Evolutionary conservation across 2,113 vertebrate species (phyloP).

Genomic region (Rafetus swinhoei): DNA sequence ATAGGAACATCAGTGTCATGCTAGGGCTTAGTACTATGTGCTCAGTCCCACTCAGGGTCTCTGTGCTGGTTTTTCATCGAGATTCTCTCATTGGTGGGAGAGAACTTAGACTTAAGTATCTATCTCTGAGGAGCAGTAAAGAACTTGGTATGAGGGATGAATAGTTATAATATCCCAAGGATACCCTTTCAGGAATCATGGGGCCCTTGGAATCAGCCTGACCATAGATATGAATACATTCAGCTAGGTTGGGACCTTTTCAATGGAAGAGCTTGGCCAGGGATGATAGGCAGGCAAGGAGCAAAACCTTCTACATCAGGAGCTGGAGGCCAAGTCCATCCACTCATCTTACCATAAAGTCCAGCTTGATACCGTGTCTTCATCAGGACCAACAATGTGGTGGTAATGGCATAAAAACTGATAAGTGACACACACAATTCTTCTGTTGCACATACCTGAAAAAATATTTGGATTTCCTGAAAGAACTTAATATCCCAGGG

Average conservation of each 20-base stretch:
- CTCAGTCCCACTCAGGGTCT: background rate
- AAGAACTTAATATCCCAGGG: background rate
- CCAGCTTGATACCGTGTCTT: background rate
- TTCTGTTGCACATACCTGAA: too few relatives aligned
- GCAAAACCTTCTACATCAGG: background rate
- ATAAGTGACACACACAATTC: rapidly evolving
- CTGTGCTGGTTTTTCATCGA: background rate
- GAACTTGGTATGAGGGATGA: background rate
- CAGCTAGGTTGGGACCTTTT: background rate
- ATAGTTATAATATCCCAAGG: background rate
- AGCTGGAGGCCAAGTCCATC: background rate
- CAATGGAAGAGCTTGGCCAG: background rate
- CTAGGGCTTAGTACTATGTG: rapidly evolving
- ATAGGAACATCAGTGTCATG: background rate
- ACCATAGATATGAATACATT: background rate
- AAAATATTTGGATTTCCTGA: background rate
- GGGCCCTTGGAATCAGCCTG: background rate
- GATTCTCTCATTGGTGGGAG: rapidly evolving
- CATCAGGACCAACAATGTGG: background rate
- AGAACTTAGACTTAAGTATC: background rate
- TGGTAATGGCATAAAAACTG: background rate
- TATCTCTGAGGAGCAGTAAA: background rate
- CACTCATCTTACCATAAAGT: background rate
- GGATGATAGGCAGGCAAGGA: background rate
- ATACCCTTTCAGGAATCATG: background rate